Percentiles rank a stretch among this genome's conserved stretches.
Evolutionary conservation across 1,140 invertebrate genomes (phyloP).

Genomic region (Lithobius niger): DNA sequence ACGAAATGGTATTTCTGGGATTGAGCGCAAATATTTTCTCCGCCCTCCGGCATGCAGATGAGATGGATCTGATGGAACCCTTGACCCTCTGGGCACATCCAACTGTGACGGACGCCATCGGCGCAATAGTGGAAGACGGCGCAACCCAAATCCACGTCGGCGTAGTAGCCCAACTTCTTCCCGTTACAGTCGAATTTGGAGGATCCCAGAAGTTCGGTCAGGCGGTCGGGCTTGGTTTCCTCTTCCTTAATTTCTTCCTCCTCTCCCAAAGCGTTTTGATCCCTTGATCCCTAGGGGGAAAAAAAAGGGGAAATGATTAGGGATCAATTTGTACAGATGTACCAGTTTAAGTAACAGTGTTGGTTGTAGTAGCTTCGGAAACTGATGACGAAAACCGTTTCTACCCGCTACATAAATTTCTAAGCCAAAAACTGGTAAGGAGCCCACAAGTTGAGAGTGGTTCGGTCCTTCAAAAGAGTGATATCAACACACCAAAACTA

Average conservation of each 20-base stretch:
- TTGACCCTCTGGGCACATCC: slow-evolving; percentile 84
- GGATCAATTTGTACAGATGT: too few species aligned
- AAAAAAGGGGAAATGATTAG: too few species aligned
- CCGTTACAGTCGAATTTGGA: slow-evolving; percentile 67
- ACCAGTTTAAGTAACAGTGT: too few species aligned
- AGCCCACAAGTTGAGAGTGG: too few species aligned
- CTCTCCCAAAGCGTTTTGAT: not conserved
- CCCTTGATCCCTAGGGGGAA: not conserved
- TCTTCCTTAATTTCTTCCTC: slow-evolving; percentile 48
- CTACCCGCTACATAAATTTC: too few species aligned
- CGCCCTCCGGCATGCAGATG: slow-evolving; percentile 79
- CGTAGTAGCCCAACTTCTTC: slow-evolving; percentile 78
- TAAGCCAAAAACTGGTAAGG: too few species aligned
- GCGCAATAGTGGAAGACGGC: slow-evolving; percentile 92
- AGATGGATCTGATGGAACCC: slow-evolving; percentile 82
- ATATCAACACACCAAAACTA: too few species aligned
- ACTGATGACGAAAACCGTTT: too few species aligned
- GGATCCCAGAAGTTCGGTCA: slow-evolving; percentile 59
- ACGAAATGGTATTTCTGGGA: slow-evolving; percentile 82
- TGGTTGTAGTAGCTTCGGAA: too few species aligned
- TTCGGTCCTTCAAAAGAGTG: too few species aligned
- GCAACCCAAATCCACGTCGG: slow-evolving; percentile 72
- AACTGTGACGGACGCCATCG: slow-evolving; percentile 75
- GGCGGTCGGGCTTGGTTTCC: slow-evolving; percentile 69
- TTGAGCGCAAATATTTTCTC: slow-evolving; percentile 77